Base-by-base conservation (phyloP, 2,113 vertebrate genomes). In the Tragelaphus buxtoni region DNA sequence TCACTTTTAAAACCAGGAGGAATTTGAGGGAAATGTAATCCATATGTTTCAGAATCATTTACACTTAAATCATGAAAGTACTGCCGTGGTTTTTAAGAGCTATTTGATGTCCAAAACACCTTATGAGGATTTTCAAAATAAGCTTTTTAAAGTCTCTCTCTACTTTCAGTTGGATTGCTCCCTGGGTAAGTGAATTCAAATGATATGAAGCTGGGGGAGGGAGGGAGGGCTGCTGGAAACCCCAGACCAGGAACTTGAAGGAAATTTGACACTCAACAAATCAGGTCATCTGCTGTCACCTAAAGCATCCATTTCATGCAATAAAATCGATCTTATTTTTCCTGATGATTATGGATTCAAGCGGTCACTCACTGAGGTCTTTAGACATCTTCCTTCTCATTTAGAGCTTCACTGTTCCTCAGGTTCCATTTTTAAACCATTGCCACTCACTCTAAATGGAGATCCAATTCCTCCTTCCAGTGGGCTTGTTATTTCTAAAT, bases 21-120 rank as follows among this genome's bases (percentile, higher is more conserved):
- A 95, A 97, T 98, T 97, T n/a, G 3, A 92, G 94, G 96, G 94
- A 97, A 98, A 98, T 98, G 95, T 95, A 90, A 97, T 63, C 98
- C 98, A 98, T 96, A 96, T 98, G 98, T 96, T 82, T 94, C 85
- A 72, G 97, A 87, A 96, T 96, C 97, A 94, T 98, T 97, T 92
- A 92, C 96, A 96, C 96, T 98, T 95, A 96, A 97, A 92, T 97
- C 98, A 96, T 97, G 96, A 97, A 97, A 97, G 95, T 79, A 9
- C 88, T 86, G 90, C 81, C 17, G 8, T 95, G 92, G 95, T 95
- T 97, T 98, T 98, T 97, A 98, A 98, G 98, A 98, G 97, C 97
- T 61, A 97, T 98, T 95, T 97, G 98, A 97, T 98, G 98, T 98
- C 96, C 92, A 82, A 95, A 96, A 98, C 98, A 98, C 97, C 98